Conservation (phyloP, 2,797 vertebrate genomes). For the Propithecus deckenii region DNA sequence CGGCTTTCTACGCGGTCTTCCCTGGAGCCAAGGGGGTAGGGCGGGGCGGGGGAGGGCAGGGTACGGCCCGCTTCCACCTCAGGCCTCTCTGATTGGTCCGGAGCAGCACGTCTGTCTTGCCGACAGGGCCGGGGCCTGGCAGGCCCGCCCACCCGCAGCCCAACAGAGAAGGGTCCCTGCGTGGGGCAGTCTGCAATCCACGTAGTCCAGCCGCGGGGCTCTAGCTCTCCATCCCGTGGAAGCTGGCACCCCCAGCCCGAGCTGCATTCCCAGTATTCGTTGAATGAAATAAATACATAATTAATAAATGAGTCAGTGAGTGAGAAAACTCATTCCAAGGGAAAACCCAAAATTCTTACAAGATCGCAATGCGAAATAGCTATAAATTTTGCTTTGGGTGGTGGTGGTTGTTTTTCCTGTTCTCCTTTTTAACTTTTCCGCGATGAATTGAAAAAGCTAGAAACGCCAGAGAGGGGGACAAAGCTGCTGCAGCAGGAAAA, state of each 20-base stretch:
- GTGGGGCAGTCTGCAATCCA: background rate
- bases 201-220: background rate
- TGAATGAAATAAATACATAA: background rate
- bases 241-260: background rate
- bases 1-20: background rate
- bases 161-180: background rate
- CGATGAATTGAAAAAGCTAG: background rate
- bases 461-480: background rate
- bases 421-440: background rate
- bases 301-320: background rate
- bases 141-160: rapidly evolving
- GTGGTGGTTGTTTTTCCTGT: background rate
- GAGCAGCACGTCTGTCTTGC: rapidly evolving
- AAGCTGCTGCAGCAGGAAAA: background rate
- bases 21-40: background rate
- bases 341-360: background rate
- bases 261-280: background rate
- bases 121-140: no score
- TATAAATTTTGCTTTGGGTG: background rate
- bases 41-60: no score
- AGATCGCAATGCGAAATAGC: background rate
- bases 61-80: rapidly evolving
- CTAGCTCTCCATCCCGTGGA: background rate
- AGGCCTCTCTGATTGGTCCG: background rate
- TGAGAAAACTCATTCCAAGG: background rate